These are phyloP conservation scores for Paragorgia papillata DNA, from an alignment of 92 coral and sea anemone species.

Conservation along the genomic window DNA sequence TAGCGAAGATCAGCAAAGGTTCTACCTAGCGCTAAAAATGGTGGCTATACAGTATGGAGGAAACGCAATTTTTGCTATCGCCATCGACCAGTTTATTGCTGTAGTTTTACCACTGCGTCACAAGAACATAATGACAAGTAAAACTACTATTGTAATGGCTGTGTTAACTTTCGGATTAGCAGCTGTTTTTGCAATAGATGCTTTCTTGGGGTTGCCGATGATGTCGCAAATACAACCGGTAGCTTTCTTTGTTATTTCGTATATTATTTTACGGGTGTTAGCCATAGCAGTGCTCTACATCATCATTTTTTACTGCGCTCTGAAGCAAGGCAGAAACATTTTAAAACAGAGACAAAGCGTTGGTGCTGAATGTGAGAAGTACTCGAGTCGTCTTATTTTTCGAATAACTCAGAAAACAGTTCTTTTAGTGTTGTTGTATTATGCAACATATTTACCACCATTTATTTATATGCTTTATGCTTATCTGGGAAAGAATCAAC, in stretches of 20 bases:
- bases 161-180: background rate
- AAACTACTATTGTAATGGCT: background rate
- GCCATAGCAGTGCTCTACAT: slow-evolving; percentile 8
- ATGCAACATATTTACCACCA: slow-evolving; percentile 12
- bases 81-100: slow-evolving; percentile 2
- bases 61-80: background rate
- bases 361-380: background rate
- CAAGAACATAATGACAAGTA: background rate
- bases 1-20: no score
- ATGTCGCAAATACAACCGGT: background rate
- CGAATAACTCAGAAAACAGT: slow-evolving; percentile 6
- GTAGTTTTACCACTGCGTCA: slow-evolving; percentile 11
- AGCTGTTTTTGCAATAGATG: no score
- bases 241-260: background rate
- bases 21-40: background rate
- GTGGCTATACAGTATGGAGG: background rate
- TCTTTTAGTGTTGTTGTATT: slow-evolving; percentile 11
- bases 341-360: background rate
- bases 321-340: slow-evolving; percentile 8
- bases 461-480: slow-evolving; percentile 14
- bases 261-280: background rate
- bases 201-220: no score
- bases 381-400: background rate
- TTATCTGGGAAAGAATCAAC: background rate
- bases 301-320: slow-evolving; percentile 6